Base-by-base conservation (phyloP, 1,140 invertebrate species). In the Drosophila gunungcola region DNA sequence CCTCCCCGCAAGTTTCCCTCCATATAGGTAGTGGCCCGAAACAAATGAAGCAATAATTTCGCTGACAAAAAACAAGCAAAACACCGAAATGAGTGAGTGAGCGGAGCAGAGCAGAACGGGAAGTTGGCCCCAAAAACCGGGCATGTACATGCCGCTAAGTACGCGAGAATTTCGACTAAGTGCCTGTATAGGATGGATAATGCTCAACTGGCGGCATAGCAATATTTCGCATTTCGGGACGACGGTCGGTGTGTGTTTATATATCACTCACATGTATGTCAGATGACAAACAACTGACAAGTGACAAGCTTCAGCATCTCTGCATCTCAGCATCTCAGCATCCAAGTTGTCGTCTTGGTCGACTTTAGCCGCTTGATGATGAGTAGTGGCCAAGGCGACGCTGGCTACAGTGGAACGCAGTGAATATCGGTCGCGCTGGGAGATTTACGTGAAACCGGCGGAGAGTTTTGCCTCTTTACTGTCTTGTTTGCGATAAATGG, bases 251-350 rank as follows among this genome's bases (percentile, higher is more conserved):
- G 85, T 84, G 84, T 88, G 84, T 89, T 88, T 88, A 89, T 89
- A 88, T 89, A 88, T 88, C 84, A 88, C 84, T 89, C 85, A 80
- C 80, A 84, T 89, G 73, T 84, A 84, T 89, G 84, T 89, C 84
- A 84, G 77, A 90, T 89, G 84, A 89, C 85, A 89, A 89, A 90
- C 84, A 89, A 89, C 85, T 89, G 84, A 89, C 84, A 89, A 89
- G 84, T 89, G 85, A 89, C 84, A 89, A 89, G 84, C 77, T 80
- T 88, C 80, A 89, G 80, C 81, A 64, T 68, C 64, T 65, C 61
- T 10, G 61, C 46, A 64, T 65, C 62, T 78, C 78, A 48, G 75
- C 82, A 45, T 63, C 60, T 78, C 75, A 53, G 79, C 83, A 67
- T 76, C 76, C 51, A 51, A 76, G 60, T 58, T 46, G 61, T 73